These are phyloP conservation scores for Fringilla coelebs DNA, from an alignment of 2,797 vertebrate genomes.

Conservation along the genomic window DNA sequence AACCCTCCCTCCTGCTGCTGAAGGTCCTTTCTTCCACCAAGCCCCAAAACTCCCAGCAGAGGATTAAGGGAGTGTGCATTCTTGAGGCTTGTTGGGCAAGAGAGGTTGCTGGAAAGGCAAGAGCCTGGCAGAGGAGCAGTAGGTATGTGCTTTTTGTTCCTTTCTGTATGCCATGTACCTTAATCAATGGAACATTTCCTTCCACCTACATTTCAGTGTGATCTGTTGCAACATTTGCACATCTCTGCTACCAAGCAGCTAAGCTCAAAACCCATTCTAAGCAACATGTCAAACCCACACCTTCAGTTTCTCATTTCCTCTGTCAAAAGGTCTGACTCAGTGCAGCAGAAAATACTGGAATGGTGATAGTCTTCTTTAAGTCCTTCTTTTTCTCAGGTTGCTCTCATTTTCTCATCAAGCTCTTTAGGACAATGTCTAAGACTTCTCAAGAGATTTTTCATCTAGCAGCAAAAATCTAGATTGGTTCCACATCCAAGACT, in stretches of 20 bases:
- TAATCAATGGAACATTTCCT: not conserved
- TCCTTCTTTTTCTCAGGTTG: not conserved
- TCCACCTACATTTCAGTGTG: not conserved
- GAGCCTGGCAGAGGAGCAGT: not conserved
- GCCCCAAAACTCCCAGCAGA: not conserved
- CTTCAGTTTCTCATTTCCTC: not conserved
- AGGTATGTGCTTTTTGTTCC: not conserved
- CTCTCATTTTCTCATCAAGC: not conserved
- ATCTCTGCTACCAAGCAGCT: not conserved
- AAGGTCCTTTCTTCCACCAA: constrained; percentile 38
- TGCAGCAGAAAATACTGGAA: not conserved
- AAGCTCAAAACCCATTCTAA: not conserved
- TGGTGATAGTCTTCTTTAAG: not conserved
- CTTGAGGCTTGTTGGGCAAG: constrained; percentile 8
- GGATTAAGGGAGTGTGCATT: constrained; percentile 46
- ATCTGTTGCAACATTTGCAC: not conserved
- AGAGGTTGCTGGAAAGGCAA: not conserved
- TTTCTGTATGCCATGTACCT: not conserved
- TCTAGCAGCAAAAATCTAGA: not conserved
- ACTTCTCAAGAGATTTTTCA: not conserved
- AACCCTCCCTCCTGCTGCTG: not conserved
- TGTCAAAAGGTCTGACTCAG: not conserved
- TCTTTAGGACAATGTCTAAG: not conserved
- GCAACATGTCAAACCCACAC: not conserved
- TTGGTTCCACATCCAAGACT: not conserved